Percentiles rank a stretch among this genome's conserved stretches.
Conservation (phyloP, 2,113 vertebrate species). For the Brevimyrus niger region DNA sequence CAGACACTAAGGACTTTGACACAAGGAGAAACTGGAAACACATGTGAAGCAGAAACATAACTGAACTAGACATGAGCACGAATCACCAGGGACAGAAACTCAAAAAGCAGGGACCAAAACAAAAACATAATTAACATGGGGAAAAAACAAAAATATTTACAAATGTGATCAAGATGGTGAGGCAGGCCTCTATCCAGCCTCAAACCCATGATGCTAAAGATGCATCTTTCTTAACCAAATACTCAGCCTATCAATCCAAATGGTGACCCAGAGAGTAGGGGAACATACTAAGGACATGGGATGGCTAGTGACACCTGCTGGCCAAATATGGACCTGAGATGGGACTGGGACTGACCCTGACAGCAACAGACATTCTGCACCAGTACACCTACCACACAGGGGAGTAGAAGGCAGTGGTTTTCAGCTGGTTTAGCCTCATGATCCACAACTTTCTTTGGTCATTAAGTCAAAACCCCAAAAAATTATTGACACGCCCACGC, state of each 20-base stretch:
- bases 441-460: not conserved
- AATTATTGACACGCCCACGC: too few relatives aligned
- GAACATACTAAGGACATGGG: not conserved
- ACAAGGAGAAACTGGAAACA: not conserved
- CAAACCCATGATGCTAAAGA: not conserved
- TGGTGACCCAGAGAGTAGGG: not conserved
- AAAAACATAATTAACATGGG: not conserved
- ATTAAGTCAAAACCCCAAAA: not conserved
- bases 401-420: not conserved
- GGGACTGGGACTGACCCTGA: not conserved
- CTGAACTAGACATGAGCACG: not conserved
- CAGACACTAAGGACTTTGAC: not conserved
- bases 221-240: not conserved
- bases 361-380: not conserved
- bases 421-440: not conserved
- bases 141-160: not conserved
- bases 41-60: not conserved
- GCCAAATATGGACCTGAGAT: not conserved
- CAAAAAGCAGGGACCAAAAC: not conserved
- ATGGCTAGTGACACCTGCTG: not conserved
- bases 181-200: not conserved
- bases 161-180: not conserved
- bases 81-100: not conserved
- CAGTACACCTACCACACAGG: not conserved
- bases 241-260: not conserved